These are phyloP conservation scores for Lucilia sericata DNA, from an alignment of 1,140 invertebrate species.

Conservation along the genomic window DNA sequence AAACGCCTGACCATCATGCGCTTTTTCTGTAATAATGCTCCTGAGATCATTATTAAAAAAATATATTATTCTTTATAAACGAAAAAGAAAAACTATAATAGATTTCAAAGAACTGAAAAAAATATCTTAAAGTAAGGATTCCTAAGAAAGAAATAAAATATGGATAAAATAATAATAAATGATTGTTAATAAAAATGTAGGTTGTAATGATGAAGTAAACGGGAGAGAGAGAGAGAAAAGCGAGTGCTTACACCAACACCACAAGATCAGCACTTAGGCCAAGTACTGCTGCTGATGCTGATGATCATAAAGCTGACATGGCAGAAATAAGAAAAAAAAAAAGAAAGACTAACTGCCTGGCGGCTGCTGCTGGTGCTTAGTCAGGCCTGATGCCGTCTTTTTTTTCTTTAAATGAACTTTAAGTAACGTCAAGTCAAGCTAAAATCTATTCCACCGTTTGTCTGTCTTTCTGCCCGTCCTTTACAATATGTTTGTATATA, in stretches of 20 bases:
- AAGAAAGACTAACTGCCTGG: not conserved
- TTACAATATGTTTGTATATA: not conserved
- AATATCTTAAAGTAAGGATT: not conserved
- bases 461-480: not conserved
- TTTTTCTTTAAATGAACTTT: not conserved
- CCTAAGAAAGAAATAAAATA: constrained; percentile 12
- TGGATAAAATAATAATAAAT: constrained; percentile 13
- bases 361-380: not conserved
- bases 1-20: not conserved
- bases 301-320: not conserved
- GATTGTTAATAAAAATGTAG: constrained; percentile 7
- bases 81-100: not conserved
- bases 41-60: too few species aligned
- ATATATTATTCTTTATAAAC: too few species aligned
- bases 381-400: not conserved
- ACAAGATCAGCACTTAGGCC: not conserved
- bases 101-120: not conserved
- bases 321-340: not conserved
- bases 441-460: not conserved
- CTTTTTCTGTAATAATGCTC: not conserved
- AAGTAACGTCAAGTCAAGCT: not conserved
- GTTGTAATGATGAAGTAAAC: not conserved
- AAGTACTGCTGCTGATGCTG: not conserved
- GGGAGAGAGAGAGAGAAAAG: not conserved
- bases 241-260: not conserved